Base-by-base conservation (phyloP, 2,888 invertebrate species). In the Pristionchus fissidentatus region DNA sequence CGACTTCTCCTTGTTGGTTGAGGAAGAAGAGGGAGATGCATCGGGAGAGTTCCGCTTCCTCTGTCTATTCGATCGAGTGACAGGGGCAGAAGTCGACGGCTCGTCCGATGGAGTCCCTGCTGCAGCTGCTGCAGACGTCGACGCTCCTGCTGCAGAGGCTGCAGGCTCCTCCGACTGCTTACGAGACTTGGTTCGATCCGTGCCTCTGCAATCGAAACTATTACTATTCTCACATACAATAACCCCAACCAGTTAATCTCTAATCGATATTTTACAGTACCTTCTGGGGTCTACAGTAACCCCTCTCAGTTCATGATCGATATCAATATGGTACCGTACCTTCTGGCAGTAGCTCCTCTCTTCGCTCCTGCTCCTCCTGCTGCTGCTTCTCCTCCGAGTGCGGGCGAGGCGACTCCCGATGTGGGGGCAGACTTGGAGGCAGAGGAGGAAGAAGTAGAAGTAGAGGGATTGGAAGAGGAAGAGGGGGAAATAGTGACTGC, bases 1-100 rank as follows among this genome's bases (percentile, higher is more conserved):
- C 22, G 83, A 38, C 38, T 87, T 85, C 78, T 85, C 85, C 66
- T 84, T 86, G 77, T 84, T 85, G 3, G 57, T 38, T 2, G 80
- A 80, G 13, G 80, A 41, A 7, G 80, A 80, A 3, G 78, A 49
- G 22, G 78, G 55, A 22, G 78, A 78, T 4, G 35, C 55, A n/a
- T 80, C 80, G 32, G 80, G 80, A 0, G 80, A 80, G 29, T 38
- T 80, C 5, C 80, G 26, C 80, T 80, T 80, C 43, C 80, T 38
- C 32, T 80, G 80, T 38, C 80, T 57, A 60, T 80, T 80, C 35
- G 35, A 52, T 35, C 83, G 35, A 35, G 83, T 49, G 15, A 60
- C 57, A 19, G 66, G 49, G 35, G 77, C 78, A 32, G 55, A 78
- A 22, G 66, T 22, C 19, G 78, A 22, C 4, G 7, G 29, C 29